Evolutionary conservation across 2,113 vertebrate genomes (phyloP).

Genomic region (Podarcis muralis): DNA sequence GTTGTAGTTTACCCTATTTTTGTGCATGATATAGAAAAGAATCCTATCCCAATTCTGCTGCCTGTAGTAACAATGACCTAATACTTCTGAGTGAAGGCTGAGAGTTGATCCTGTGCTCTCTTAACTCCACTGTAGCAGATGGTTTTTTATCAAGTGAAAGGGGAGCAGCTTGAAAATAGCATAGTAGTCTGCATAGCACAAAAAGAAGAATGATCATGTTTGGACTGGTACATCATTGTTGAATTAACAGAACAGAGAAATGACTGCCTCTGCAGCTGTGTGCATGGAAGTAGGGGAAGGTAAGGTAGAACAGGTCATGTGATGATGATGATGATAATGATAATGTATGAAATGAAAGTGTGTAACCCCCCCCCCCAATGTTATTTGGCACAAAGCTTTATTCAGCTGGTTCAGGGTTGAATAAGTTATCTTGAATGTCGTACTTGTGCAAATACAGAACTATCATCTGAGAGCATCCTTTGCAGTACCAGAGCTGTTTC

Average conservation of each 20-base stretch:
- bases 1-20: neutral
- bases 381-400: neutral
- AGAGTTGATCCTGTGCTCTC: neutral
- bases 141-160: neutral
- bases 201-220: neutral
- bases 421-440: neutral
- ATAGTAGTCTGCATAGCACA: neutral
- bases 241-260: neutral
- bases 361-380: too few species aligned
- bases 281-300: neutral
- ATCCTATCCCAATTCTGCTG: neutral
- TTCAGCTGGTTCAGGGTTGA: neutral
- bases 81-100: neutral
- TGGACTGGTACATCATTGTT: neutral
- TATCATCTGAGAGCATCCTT: conserved; percentile 23
- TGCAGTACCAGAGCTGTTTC: neutral
- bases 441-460: neutral
- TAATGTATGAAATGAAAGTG: neutral
- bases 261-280: neutral
- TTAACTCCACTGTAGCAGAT: neutral
- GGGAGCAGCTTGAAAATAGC: neutral
- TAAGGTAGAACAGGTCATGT: neutral
- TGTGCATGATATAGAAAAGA: neutral
- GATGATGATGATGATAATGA: neutral
- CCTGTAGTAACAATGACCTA: neutral